Evolutionary conservation across 1,140 invertebrate genomes (phyloP).

Genomic region (Helicoverpa armigera): DNA sequence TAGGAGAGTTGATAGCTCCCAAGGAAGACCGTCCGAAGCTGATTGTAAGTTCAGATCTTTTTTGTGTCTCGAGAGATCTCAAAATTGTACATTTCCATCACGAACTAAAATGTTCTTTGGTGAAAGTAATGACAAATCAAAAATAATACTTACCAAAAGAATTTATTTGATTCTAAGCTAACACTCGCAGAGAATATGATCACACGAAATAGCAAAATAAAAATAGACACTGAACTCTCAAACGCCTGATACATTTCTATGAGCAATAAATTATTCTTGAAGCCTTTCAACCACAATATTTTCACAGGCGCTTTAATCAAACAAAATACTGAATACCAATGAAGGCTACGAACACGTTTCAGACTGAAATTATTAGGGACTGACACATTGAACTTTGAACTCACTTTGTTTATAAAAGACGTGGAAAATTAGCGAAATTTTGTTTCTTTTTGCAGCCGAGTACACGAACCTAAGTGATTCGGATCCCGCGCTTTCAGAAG

Average conservation of each 20-base stretch:
- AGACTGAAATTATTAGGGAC: neutral
- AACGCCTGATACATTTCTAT: slow-evolving; percentile 17
- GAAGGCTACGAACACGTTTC: neutral
- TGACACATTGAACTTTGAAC: neutral
- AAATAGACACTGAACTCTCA: too few species aligned
- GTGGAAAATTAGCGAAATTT: neutral
- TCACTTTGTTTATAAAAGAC: too few species aligned
- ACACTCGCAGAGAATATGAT: neutral
- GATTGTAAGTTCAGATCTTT: slow-evolving; percentile 76
- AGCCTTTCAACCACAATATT: slow-evolving; percentile 22
- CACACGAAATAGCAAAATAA: neutral
- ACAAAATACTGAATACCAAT: neutral
- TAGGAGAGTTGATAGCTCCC: slow-evolving; percentile 57
- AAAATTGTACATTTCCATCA: neutral
- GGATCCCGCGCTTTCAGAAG: slow-evolving; percentile 67
- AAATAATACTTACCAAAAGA: neutral
- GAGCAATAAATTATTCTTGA: slow-evolving; percentile 20
- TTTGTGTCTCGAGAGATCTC: too few species aligned
- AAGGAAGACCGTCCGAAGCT: slow-evolving; percentile 70
- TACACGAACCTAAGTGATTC: slow-evolving; percentile 85
- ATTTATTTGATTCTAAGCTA: neutral
- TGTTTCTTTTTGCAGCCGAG: slow-evolving; percentile 74
- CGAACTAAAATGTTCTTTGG: neutral
- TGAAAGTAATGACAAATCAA: neutral
- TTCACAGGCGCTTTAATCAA: slow-evolving; percentile 17